Evolutionary conservation across 2,113 vertebrate genomes (phyloP), one percentile per base, ranked within the genome.

Genomic region (Patagioenas fasciata): DNA sequence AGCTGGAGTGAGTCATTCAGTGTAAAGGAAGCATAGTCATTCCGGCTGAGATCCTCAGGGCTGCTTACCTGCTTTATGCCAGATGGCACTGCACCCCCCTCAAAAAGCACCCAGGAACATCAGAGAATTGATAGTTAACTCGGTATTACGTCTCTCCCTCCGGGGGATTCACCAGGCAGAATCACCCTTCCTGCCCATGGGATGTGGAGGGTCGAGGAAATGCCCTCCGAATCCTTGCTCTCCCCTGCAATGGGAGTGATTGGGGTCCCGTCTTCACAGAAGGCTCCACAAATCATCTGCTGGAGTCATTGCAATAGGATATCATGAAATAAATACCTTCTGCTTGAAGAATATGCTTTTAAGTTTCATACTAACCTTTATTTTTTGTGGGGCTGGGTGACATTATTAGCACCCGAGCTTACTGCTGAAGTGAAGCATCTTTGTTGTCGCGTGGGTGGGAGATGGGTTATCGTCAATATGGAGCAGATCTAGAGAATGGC

Each of bases 391-490:
- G 89, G 60, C 89, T 93, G 87, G 67, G 91, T 95, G 91, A 94
- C 96, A 93, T 95, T 91, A 91, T 93, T 94, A 89, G 81, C 81
- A 83, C 84, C 54, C 51, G 1, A 80, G 91, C 91, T 61, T 66
- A 26, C 89, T 95, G 96, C 89, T 66, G 87, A 91, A 92, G 93
- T 65, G 91, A 96, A 72, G 91, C 91, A 66, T 95, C 95, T 91
- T 95, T 85, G 81, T 73, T 80, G 87, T 9, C 24, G 78, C 15
- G 95, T 93, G 95, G 89, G 95, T 34, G 87, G 91, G 79, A 95
- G 60, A 91, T 38, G 75, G 94, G 87, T 91, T 91, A 85, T 62
- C 40, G 7, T 94, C 94, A 94, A 85, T 90, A 90, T 83, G 94
- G 93, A 96, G 75, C 91, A 70, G 74, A 80, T 58, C 89, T 83